Evolutionary conservation across 2,888 invertebrate genomes (phyloP), one percentile per base, ranked within the genome.

Genomic region (Aproaerema taeniolella): DNA sequence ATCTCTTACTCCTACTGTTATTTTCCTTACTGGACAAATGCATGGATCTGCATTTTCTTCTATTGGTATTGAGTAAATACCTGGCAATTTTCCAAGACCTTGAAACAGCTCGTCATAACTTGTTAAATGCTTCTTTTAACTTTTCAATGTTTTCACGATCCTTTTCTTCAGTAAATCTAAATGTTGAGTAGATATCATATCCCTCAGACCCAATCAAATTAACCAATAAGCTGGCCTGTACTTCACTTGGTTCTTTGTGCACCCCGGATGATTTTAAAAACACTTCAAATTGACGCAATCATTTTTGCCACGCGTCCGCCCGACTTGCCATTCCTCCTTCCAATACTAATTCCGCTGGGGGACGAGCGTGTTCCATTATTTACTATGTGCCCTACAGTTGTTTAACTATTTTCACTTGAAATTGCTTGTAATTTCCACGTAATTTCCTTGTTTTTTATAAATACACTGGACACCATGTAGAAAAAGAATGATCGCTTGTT

Each of bases 161-260:
- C 34, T 43, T 26, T 4, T 43, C 44, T 2, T 46, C 30, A 0
- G 1, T 13, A 14, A 46, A 55, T 6, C 30, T 49, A 13, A 53
- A 52, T 1, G 49, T 53, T 0, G 45, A 28, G 15, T 39, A 52
- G 1, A 47, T 35, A 4, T 52, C 51, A 8, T 50, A 53, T 2
- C 48, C 52, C 8, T 44, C 52, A 2, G 52, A 13, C 1, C 53
- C 53, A 10, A 54, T 54, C 3, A 56, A 33, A 31, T 53, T 53
- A 1, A 55, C 31, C n/a, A 55, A 32, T 14, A 53, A 44, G 12
- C 43, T 47, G 9, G 45, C 37, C 32, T 44, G 48, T 5, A 45
- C 45, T 8, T 25, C 25, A n/a, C 3, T 10, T 12, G 25, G 9
- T 26, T 39, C 42, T 14, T 34, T 39, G 11, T 16, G 24, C 9